A percentile compares a stretch with the other conserved stretches of the same genome.
These are phyloP conservation scores for Pristionchus mayeri DNA, from an alignment of 2,888 invertebrate species.

Conservation along the genomic window DNA sequence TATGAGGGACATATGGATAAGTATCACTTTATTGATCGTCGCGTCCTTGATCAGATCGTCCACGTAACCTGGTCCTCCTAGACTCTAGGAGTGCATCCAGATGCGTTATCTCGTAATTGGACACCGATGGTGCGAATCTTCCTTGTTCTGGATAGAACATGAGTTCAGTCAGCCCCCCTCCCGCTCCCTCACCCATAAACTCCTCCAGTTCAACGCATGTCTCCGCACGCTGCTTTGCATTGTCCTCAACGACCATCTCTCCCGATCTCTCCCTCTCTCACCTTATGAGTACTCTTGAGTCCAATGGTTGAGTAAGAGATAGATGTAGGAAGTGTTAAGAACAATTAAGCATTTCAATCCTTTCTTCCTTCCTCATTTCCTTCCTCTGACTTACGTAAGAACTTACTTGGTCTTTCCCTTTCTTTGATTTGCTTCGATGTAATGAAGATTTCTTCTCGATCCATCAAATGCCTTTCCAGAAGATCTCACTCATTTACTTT, in stretches of 20 bases:
- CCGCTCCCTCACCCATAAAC: not conserved
- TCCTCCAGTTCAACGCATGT: slow-evolving; percentile 38
- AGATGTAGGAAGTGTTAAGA: slow-evolving; percentile 83
- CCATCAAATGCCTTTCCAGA: slow-evolving; percentile 62
- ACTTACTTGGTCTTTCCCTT: slow-evolving; percentile 32
- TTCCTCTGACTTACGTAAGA: not conserved
- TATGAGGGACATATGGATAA: not conserved
- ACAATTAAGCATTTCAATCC: slow-evolving; percentile 80
- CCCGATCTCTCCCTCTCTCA: slow-evolving; percentile 52
- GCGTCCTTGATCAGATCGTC: slow-evolving; percentile 23
- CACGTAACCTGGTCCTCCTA: slow-evolving; percentile 45
- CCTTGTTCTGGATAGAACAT: slow-evolving; percentile 59
- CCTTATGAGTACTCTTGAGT: slow-evolving; percentile 76
- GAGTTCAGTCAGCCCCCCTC: not conserved
- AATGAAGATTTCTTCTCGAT: slow-evolving; percentile 70
- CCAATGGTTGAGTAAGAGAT: slow-evolving; percentile 88
- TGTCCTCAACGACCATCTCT: slow-evolving; percentile 25
- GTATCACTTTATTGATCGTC: not conserved
- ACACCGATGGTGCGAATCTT: slow-evolving; percentile 84
- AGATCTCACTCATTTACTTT: slow-evolving; percentile 44
- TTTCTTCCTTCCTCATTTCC: not conserved
- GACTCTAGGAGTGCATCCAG: slow-evolving; percentile 81
- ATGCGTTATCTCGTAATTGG: slow-evolving; percentile 85
- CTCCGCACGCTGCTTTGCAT: slow-evolving; percentile 29
- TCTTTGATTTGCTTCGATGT: slow-evolving; percentile 73